phyloP scores from a whole-genome alignment of 2,113 vertebrate genomes.

The Myodes glareolus region DNA sequence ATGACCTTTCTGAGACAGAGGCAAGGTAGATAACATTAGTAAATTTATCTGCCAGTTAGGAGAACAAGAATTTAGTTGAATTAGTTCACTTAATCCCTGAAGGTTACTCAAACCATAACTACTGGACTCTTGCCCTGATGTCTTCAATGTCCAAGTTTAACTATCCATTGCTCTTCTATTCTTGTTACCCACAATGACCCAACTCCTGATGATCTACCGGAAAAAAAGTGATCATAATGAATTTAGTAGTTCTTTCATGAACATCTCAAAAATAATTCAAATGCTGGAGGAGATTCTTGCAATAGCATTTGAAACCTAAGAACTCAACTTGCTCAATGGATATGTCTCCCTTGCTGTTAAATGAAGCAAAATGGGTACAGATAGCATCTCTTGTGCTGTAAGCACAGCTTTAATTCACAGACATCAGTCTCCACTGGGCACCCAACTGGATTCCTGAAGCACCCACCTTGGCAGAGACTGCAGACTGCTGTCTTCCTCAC shows the following conservation, averaged over 20 bases:
- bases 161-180: neutral
- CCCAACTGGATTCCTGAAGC: neutral
- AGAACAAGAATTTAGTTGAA: neutral
- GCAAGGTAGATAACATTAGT: neutral
- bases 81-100: neutral
- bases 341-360: neutral
- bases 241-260: neutral
- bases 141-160: slow-evolving; percentile 9
- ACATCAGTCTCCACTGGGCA: neutral
- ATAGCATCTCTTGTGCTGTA: neutral
- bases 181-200: neutral
- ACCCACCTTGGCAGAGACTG: neutral
- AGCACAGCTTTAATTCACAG: neutral
- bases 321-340: neutral
- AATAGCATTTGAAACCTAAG: neutral
- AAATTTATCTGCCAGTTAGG: neutral
- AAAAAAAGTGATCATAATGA: neutral
- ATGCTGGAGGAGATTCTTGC: neutral
- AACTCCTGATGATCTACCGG: neutral
- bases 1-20: neutral
- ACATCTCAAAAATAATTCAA: neutral
- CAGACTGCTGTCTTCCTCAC: slow-evolving; percentile 11
- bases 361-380: neutral
- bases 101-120: neutral
- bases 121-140: neutral